phyloP scores from a whole-genome alignment of 2,113 vertebrate species.

The Andinoacara biseriatus region DNA sequence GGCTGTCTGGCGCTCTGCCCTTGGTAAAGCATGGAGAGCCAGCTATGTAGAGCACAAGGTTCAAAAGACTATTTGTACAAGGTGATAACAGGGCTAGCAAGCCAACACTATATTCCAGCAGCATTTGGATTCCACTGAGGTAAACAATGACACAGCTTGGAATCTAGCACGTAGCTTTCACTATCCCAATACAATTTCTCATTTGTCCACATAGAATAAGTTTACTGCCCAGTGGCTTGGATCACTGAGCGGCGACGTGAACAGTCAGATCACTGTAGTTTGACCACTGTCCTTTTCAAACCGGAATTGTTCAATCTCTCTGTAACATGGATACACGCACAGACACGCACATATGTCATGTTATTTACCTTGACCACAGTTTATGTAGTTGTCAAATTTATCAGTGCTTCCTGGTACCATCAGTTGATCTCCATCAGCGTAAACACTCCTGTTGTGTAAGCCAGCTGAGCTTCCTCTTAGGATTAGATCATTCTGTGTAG shows the following conservation, averaged over 20 bases:
- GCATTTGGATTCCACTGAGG: conserved; percentile 73
- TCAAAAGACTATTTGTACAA: conserved; percentile 80
- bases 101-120: conserved; percentile 72
- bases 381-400: conserved; percentile 49
- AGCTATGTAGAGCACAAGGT: conserved; percentile 77
- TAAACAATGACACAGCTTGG: conserved; percentile 69
- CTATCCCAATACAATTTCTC: conserved; percentile 64
- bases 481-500: conserved; percentile 77
- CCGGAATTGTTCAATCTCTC: conserved; percentile 39
- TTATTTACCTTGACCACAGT: conserved; percentile 58
- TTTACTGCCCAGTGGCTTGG: conserved; percentile 35
- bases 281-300: conserved; percentile 36
- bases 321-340: conserved; percentile 52
- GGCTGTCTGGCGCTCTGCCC: conserved; percentile 64
- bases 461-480: conserved; percentile 70
- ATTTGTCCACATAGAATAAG: conserved; percentile 60
- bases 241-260: conserved; percentile 39
- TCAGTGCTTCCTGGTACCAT: conserved; percentile 41
- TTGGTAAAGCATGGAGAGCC: conserved; percentile 79
- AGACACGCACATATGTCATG: conserved; percentile 48
- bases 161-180: conserved; percentile 72
- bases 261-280: conserved; percentile 43
- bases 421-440: conserved; percentile 52
- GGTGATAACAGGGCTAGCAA: conserved; percentile 71
- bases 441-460: conserved; percentile 75